A percentile compares a stretch with the other conserved stretches of the same genome.
phyloP scores from a whole-genome alignment of 2,797 vertebrate genomes.

The Brachyrhaphis roseni region DNA sequence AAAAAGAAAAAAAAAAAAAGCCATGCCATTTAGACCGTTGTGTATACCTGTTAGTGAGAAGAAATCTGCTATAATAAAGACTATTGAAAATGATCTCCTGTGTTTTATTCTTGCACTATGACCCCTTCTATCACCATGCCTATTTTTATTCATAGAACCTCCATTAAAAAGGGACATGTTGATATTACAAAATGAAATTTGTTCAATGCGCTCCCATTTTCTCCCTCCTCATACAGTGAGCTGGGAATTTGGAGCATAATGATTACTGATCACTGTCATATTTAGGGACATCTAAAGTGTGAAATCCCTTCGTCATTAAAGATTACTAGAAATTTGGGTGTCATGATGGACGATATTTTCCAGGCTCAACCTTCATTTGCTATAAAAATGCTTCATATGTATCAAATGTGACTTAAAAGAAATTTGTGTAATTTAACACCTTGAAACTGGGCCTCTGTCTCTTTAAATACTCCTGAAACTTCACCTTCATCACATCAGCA shows the following conservation, averaged over 20 bases:
- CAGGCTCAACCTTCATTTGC: too few species aligned
- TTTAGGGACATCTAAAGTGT: neutral
- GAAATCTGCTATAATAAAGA: slow-evolving; percentile 80
- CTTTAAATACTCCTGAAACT: too few species aligned
- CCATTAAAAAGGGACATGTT: neutral
- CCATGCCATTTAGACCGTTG: slow-evolving; percentile 80
- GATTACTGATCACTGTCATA: neutral
- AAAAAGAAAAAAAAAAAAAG: slow-evolving; percentile 45
- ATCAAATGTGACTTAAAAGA: too few species aligned
- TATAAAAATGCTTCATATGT: too few species aligned
- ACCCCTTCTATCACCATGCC: neutral
- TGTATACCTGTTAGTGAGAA: slow-evolving; percentile 79
- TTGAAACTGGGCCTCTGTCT: too few species aligned
- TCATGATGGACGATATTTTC: neutral
- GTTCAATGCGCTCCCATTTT: neutral
- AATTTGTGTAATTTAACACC: too few species aligned
- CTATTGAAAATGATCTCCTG: slow-evolving; percentile 67
- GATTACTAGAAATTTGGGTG: neutral
- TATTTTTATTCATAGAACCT: neutral
- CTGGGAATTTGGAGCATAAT: neutral
- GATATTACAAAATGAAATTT: neutral
- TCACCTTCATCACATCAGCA: too few species aligned
- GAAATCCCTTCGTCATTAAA: neutral
- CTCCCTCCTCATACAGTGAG: neutral
- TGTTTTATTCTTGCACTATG: neutral